Evolutionary conservation across 2,888 invertebrate genomes (phyloP).

Genomic region (Microctonus hyperodae): DNA sequence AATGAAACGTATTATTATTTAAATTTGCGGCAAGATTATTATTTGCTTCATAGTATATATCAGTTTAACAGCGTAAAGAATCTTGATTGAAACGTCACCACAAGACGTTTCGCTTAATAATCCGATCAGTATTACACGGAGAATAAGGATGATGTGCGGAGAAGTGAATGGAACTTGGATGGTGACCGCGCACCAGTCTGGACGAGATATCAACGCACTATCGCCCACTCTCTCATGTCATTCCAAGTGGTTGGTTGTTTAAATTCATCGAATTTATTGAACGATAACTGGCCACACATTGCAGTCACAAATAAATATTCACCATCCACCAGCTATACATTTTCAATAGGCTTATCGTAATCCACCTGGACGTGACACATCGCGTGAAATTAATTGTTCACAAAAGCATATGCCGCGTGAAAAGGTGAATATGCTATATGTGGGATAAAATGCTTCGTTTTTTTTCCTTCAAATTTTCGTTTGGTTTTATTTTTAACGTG

Average conservation of each 20-base stretch:
- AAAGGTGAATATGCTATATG: background rate
- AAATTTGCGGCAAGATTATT: too few relatives aligned
- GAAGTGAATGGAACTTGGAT: background rate
- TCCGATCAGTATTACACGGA: background rate
- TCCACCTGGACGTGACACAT: conserved; percentile 20
- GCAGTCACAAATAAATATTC: background rate
- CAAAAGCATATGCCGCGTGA: conserved; percentile 15
- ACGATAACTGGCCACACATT: conserved; percentile 33
- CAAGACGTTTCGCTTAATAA: background rate
- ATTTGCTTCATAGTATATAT: background rate
- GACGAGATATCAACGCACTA: conserved; percentile 6
- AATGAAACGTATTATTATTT: too few relatives aligned
- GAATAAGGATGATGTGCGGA: conserved; percentile 16
- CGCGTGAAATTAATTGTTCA: conserved; percentile 29
- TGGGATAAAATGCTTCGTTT: background rate
- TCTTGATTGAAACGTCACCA: conserved; percentile 22
- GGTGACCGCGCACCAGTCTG: background rate
- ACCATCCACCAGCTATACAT: conserved; percentile 4
- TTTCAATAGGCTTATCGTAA: conserved; percentile 24
- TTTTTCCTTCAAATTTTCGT: background rate
- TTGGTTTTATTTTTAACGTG: conserved; percentile 7
- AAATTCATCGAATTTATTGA: conserved; percentile 53
- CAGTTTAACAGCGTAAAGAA: background rate
- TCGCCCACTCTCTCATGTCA: conserved; percentile 4
- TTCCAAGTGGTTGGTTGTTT: conserved; percentile 53